Evolutionary conservation across 2,113 vertebrate species (phyloP), one percentile per base, ranked within the genome.

Genomic region (Podocnemis expansa): DNA sequence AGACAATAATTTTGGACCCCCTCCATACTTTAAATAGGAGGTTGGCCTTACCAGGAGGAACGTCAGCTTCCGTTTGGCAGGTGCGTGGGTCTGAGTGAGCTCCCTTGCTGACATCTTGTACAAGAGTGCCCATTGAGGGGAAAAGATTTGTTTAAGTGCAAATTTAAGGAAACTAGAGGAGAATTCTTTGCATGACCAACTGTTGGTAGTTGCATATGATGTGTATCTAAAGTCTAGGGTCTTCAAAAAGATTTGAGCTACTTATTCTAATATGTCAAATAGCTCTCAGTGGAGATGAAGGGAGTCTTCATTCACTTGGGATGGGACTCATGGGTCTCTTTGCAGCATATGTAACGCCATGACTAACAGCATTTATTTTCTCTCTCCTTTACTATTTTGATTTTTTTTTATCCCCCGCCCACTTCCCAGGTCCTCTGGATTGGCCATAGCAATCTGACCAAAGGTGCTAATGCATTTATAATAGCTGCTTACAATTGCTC

Each of bases 81-180:
- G 52, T 81, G 14, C 2, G 3, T 38, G 19, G 78, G 91, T 93
- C 94, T 94, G 92, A 87, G 60, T 43, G 56, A 94, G 73, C 52
- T 17, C 11, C 29, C 17, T 4, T 58, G 88, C 88, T 70, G 25
- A 67, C 60, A n/a, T 54, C 82, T 90, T 38, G 24, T 31, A 51
- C 56, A 63, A 63, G 52, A 93, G 49, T 76, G 82, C 34, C 89
- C 83, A 1, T 49, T 49, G 76, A 84, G 92, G 27, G 60, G 38
- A 85, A 73, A 52, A n/a, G 47, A 27, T 6, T 78, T 31, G 45
- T 31, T 47, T 41, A 87, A 5, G n/a, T 0, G 63, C 34, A 70
- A 54, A 7, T 54, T 51, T 54, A 54, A 11, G 22, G 43, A 17
- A 11, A 17, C 54, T 88, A 84, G 27, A 54, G 75, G 34, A 88